These are phyloP conservation scores for Amphipyra tragopoginis DNA, from an alignment of 2,888 invertebrate genomes.

Conservation along the genomic window DNA sequence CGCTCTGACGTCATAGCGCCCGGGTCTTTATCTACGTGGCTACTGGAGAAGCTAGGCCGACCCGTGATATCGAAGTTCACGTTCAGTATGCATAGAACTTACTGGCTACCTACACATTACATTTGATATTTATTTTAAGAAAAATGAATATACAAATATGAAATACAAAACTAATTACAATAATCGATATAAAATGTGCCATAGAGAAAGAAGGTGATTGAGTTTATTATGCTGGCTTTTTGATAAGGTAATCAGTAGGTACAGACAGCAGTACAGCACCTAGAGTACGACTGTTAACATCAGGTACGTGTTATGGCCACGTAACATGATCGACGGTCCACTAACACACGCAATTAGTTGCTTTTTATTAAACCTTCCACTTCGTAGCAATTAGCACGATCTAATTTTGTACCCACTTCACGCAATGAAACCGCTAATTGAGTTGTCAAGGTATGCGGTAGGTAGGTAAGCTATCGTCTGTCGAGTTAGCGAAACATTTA, in stretches of 20 bases:
- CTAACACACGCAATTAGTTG: conserved; percentile 72
- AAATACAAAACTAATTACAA: too few species aligned
- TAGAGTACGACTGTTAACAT: background rate
- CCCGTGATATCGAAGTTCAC: conserved; percentile 60
- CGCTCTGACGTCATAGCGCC: conserved; percentile 86
- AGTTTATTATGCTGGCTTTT: too few species aligned
- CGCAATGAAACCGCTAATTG: conserved; percentile 80
- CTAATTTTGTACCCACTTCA: conserved; percentile 82
- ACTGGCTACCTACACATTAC: conserved; percentile 24
- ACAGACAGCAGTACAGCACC: too few species aligned
- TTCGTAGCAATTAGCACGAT: conserved; percentile 80
- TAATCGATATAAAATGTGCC: background rate
- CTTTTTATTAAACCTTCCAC: conserved; percentile 82
- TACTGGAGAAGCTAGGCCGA: conserved; percentile 67
- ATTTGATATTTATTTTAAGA: too few species aligned
- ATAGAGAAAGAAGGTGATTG: background rate
- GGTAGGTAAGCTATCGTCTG: conserved; percentile 47
- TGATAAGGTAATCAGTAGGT: too few species aligned
- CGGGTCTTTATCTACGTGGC: conserved; percentile 74
- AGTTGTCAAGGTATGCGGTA: conserved; percentile 79
- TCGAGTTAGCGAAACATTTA: conserved; percentile 37
- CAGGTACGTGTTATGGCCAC: conserved; percentile 27
- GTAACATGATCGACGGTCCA: conserved; percentile 50
- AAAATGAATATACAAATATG: too few species aligned
- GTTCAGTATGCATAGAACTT: conserved; percentile 33